A percentile compares a stretch with the other conserved stretches of the same genome.
These are phyloP conservation scores for Ceratoteleas bidentatus DNA, from an alignment of 1,140 invertebrate species.

Conservation along the genomic window DNA sequence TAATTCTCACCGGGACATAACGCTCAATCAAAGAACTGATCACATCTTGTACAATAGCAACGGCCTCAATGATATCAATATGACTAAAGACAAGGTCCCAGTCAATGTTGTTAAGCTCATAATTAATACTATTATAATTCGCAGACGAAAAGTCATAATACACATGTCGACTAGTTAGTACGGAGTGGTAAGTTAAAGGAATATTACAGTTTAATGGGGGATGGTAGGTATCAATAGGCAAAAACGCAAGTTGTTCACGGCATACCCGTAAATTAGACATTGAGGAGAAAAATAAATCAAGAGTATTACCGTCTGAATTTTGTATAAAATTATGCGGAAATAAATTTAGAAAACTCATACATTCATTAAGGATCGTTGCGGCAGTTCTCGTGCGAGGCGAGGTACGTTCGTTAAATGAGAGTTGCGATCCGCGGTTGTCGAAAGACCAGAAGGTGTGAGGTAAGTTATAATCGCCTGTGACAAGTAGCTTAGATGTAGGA, in stretches of 20 bases:
- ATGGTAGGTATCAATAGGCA: neutral
- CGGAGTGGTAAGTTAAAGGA: neutral
- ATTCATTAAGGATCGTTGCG: neutral
- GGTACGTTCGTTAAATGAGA: neutral
- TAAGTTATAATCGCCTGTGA: neutral
- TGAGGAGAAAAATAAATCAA: neutral
- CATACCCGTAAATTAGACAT: neutral
- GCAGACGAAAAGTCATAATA: neutral
- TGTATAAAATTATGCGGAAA: neutral
- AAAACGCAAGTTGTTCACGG: neutral
- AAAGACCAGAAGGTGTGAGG: neutral
- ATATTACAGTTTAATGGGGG: neutral
- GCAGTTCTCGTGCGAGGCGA: neutral
- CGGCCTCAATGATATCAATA: neutral
- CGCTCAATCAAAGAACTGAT: neutral
- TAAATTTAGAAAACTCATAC: neutral
- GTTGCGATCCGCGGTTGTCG: too few relatives aligned
- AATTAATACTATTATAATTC: neutral
- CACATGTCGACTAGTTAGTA: neutral
- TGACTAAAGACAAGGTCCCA: neutral
- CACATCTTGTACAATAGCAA: neutral
- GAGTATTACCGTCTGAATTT: neutral
- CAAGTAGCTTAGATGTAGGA: neutral
- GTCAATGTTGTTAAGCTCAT: neutral
- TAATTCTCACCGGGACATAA: neutral